phyloP scores from a whole-genome alignment of 2,113 vertebrate species.

The Carlito syrichta region DNA sequence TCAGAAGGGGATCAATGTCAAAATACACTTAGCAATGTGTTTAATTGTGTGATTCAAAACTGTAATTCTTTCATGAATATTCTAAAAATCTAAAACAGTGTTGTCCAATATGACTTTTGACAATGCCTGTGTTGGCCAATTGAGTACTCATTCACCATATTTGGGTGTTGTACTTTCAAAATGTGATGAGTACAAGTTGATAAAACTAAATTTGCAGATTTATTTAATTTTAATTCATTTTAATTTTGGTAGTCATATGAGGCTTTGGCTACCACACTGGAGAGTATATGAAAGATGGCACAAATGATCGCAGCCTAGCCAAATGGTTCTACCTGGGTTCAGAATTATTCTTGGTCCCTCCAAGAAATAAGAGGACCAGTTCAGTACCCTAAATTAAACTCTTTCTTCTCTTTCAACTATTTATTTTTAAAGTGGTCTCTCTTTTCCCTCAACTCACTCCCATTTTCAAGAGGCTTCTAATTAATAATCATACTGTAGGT shows the following conservation, averaged over 20 bases:
- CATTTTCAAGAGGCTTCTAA: not conserved
- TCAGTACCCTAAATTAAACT: not conserved
- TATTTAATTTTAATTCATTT: not conserved
- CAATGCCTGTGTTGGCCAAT: rapidly evolving
- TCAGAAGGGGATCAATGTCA: not conserved
- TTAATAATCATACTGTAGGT: not conserved
- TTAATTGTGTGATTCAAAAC: not conserved
- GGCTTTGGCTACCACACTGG: not conserved
- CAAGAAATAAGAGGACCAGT: not conserved
- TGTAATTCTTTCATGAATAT: not conserved
- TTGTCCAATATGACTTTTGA: not conserved
- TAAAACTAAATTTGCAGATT: not conserved
- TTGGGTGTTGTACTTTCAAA: not conserved
- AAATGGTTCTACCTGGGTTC: not conserved
- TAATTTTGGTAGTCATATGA: not conserved
- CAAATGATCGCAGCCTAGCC: rapidly evolving
- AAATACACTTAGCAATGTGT: not conserved
- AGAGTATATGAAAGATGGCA: not conserved
- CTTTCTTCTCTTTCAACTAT: not conserved
- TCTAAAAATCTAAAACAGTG: not conserved
- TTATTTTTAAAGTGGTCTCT: not conserved
- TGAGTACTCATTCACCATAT: not conserved
- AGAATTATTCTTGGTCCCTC: not conserved
- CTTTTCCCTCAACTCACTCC: not conserved
- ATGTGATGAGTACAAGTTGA: not conserved